Evolutionary conservation across 2,113 vertebrate genomes (phyloP).

Genomic region (Diadophis punctatus): DNA sequence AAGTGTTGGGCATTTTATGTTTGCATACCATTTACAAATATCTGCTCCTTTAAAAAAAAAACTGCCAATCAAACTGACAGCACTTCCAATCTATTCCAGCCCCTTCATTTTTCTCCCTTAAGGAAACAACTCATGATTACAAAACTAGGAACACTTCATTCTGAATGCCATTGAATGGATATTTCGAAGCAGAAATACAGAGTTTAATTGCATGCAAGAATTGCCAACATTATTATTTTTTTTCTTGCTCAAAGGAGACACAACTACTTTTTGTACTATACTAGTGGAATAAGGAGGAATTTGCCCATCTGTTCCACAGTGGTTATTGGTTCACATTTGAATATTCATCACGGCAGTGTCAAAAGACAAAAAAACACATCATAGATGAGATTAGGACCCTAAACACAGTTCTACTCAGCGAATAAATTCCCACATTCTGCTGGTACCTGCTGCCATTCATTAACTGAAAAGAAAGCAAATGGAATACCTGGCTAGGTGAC

Average conservation of each 20-base stretch:
- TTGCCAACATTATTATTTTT: neutral
- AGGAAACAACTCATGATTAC: neutral
- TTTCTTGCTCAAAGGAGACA: neutral
- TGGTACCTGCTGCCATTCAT: neutral
- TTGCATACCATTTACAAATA: slow-evolving; percentile 15
- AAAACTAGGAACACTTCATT: neutral
- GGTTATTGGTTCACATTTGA: neutral
- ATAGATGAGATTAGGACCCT: neutral
- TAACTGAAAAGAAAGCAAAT: neutral
- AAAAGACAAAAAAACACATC: neutral
- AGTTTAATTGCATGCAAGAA: neutral
- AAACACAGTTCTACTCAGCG: neutral
- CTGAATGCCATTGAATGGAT: neutral
- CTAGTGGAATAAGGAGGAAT: neutral
- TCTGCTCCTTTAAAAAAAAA: neutral
- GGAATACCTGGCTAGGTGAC: neutral
- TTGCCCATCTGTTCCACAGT: neutral
- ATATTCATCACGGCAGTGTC: neutral
- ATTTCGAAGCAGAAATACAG: neutral
- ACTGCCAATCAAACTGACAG: slow-evolving; percentile 16
- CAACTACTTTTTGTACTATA: neutral
- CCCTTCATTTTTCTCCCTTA: neutral
- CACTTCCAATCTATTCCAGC: neutral
- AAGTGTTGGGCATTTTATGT: slow-evolving; percentile 2
- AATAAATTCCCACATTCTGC: neutral